phyloP scores from a whole-genome alignment of 2,888 invertebrate genomes.

The Ophraella communa region DNA sequence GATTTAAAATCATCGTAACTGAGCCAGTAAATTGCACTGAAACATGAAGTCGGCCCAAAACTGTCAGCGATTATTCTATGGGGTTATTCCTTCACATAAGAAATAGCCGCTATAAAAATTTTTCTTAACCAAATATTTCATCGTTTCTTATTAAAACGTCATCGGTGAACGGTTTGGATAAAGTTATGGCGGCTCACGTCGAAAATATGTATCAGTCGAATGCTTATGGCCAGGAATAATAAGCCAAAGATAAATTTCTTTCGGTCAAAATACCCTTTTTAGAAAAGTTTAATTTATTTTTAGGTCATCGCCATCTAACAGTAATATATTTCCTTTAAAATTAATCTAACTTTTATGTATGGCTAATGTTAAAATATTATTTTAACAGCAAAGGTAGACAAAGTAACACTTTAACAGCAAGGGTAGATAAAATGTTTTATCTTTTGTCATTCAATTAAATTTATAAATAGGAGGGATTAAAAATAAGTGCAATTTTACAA shows the following conservation, averaged over 20 bases:
- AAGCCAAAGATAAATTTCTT: not conserved
- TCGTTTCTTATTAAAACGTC: not conserved
- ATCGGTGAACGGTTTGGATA: not conserved
- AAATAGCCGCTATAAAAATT: not conserved
- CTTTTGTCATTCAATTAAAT: too few relatives aligned
- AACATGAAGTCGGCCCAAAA: conserved; percentile 1
- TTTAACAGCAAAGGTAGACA: too few relatives aligned
- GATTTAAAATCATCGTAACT: not conserved
- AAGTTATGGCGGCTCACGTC: not conserved
- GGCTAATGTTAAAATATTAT: too few relatives aligned
- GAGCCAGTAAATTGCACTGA: not conserved
- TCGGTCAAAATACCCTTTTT: not conserved
- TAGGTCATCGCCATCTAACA: not conserved
- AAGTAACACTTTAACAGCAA: too few relatives aligned
- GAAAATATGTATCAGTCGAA: not conserved
- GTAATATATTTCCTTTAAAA: too few relatives aligned
- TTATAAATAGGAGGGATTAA: too few relatives aligned
- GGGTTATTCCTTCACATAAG: not conserved
- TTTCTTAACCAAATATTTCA: not conserved
- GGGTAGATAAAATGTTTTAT: too few relatives aligned
- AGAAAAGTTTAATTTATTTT: not conserved
- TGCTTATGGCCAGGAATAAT: not conserved
- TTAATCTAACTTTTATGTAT: too few relatives aligned
- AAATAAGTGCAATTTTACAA: too few relatives aligned
- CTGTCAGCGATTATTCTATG: not conserved